Evolutionary conservation across 1,140 invertebrate genomes (phyloP).

Genomic region (Danaus melanippus): DNA sequence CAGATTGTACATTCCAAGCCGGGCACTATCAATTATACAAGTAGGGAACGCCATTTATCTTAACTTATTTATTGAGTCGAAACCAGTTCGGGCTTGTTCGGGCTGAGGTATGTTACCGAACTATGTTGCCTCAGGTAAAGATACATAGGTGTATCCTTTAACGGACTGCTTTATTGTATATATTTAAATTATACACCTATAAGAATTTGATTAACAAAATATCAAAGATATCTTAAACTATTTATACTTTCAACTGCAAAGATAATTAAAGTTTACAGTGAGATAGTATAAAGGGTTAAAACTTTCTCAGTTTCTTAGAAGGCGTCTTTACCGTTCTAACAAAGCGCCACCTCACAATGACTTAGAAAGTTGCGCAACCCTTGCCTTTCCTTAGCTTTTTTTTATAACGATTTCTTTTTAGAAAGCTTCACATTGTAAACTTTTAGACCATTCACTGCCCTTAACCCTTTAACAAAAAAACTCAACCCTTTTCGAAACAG

Average conservation of each 20-base stretch:
- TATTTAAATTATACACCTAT: too few species aligned
- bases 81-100: conserved; percentile 50
- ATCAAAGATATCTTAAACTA: too few species aligned
- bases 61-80: conserved; percentile 66
- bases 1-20: conserved; percentile 42
- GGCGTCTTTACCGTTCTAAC: conserved; percentile 26
- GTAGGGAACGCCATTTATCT: conserved; percentile 65
- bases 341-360: conserved; percentile 58
- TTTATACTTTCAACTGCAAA: too few species aligned
- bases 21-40: conserved; percentile 64
- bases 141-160: conserved; percentile 1
- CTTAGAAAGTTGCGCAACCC: conserved; percentile 70
- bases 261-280: too few species aligned
- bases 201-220: too few species aligned
- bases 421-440: conserved; percentile 45
- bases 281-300: conserved; percentile 30
- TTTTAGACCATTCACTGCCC: conserved; percentile 36
- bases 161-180: too few species aligned
- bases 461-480: conserved; percentile 46
- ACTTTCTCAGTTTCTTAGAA: conserved; percentile 62
- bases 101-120: conserved; percentile 18
- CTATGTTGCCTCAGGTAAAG: conserved; percentile 12
- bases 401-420: conserved; percentile 51
- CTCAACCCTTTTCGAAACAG: too few species aligned
- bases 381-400: conserved; percentile 38